Base-by-base conservation (phyloP, 2,888 invertebrate species). In the Hyppa rectilinea region DNA sequence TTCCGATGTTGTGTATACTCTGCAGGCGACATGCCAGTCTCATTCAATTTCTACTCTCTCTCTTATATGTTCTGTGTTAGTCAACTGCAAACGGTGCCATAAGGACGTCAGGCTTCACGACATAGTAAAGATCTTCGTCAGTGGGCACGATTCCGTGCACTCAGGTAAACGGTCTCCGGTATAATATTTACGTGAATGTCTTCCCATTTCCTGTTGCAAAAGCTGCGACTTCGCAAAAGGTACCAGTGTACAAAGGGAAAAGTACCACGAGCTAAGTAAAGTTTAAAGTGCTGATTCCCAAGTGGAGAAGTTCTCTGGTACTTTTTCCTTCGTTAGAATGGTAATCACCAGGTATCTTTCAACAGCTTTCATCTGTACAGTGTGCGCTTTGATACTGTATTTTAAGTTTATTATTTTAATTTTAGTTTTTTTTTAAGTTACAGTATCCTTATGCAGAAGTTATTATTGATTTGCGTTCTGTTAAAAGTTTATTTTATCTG, bases 61-160 rank as follows among this genome's bases (percentile, higher is more conserved):
- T 73, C 82, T 79, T 70, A 82, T 74, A 80, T 78, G 74, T 81
- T 77, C 81, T 71, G 78, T 52, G 56, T 67, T 79, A 79, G 80
- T 63, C 23, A 50, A 23, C 55, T 80, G 82, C 78, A 76, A 81
- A 49, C 65, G 81, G 31, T 81, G 78, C 77, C 26, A 14, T 17
- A 59, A 0, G 77, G 66, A 60, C 20, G 12, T 49, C 59, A 31
- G 43, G 29, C 38, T 52, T 6, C 26, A 10, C 17, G 40, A n/a
- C n/a, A 34, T 78, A 40, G 12, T 60, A 2, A 7, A 0, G 12
- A 7, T 10, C 59, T 29, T 23, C 70, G 2, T 4, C 70, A 31
- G 5, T 20, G 50, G 59, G 12, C 59, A 49, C 59, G 20, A 31
- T 10, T 29, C 0, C 10, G 6, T 38, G 7, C 50, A 49, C 38